phyloP scores from a whole-genome alignment of 2,888 invertebrate species.

The Antheraea yamamai region DNA sequence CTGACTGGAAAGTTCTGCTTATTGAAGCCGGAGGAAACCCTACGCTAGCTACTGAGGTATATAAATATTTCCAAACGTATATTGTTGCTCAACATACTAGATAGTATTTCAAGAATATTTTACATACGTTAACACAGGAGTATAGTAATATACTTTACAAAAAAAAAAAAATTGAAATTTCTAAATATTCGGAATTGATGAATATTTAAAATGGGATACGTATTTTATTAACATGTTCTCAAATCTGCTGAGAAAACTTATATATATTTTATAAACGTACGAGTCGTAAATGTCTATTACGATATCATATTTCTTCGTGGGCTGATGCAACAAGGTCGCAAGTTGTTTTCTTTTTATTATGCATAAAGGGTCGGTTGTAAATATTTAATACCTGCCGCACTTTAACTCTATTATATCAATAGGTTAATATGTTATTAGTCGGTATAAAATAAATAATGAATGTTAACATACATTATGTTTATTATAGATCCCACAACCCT shows the following conservation, averaged over 20 bases:
- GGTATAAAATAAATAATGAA: background rate
- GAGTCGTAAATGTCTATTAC: no score
- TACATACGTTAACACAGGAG: background rate
- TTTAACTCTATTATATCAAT: background rate
- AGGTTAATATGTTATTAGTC: background rate
- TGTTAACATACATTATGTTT: background rate
- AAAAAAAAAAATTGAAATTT: background rate
- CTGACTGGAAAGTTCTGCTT: slow-evolving; percentile 82
- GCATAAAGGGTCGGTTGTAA: no score
- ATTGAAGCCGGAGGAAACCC: slow-evolving; percentile 85
- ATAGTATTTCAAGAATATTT: background rate
- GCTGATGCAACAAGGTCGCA: no score
- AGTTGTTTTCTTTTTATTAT: no score
- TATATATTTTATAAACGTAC: no score
- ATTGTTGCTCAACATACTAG: background rate
- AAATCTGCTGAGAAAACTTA: no score
- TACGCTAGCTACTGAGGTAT: slow-evolving; percentile 77
- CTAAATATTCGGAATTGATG: background rate
- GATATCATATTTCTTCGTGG: no score
- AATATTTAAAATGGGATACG: background rate
- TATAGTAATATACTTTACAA: background rate
- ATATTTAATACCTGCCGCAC: no score
- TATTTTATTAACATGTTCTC: background rate
- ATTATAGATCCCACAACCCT: slow-evolving; percentile 55
- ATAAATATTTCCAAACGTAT: slow-evolving; percentile 13